Base-by-base conservation (phyloP, 2,888 invertebrate species). In the Sepiola atlantica region DNA sequence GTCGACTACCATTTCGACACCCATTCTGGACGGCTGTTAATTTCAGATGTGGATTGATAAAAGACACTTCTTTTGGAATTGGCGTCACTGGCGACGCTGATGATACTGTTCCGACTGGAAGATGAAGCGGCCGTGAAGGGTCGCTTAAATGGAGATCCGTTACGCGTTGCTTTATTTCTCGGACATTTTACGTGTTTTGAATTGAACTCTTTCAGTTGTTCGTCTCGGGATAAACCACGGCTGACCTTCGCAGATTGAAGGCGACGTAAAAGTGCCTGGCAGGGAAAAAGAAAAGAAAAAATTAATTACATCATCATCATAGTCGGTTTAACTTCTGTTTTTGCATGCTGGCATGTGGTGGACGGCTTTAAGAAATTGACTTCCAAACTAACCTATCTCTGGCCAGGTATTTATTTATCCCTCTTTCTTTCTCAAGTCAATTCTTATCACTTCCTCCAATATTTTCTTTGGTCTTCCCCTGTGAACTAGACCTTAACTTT, bases 181-280 rank as follows among this genome's bases (percentile, higher is more conserved):
- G 92, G 92, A 92, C 55, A 92, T 35, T 92, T 92, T 45, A n/a
- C 24, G 35, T 92, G 92, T 92, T 92, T 92, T 24, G 92, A 92
- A 92, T 96, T 95, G 94, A 96, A 96, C 4, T 96, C 95, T 35
- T 35, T 94, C 18, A 96, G 95, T 94, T 96, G 96, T 55, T 96
- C 96, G 24, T 95, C 94, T 21, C 96, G 95, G 28, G 96, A 95
- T 95, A 97, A 96, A 18, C 96, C 96, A 54, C 95, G 95, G 6
- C 96, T 95, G 24, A 96, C 95, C 55, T 95, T 95, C n/a, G 96
- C 95, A 32, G 95, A 95, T 94, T 96, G 96, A 45, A 97, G 95
- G 28, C 97, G 95, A 54, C 95, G 95, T 94, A 97, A 94, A 90
- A 97, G 95, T 94, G 96, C 95, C 97, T 97, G 96, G 57, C 95